A percentile compares a stretch with the other conserved stretches of the same genome.
Evolutionary conservation across 2,888 invertebrate genomes (phyloP).

Genomic region (Sisyra terminalis): DNA sequence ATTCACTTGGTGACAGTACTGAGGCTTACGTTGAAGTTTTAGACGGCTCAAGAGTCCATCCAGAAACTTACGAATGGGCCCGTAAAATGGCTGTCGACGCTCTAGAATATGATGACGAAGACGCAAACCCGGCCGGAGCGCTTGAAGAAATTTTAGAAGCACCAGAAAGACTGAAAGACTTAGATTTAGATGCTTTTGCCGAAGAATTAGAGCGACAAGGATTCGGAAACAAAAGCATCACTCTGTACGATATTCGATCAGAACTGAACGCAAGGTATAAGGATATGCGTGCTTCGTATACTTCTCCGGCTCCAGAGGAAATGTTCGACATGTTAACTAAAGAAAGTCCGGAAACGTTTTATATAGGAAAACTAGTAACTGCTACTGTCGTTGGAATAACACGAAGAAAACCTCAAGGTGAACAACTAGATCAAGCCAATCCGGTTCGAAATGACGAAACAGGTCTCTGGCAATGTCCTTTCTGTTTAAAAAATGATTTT

Average conservation of each 20-base stretch:
- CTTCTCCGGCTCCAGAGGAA: slow-evolving; percentile 70
- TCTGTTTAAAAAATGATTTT: slow-evolving; percentile 91
- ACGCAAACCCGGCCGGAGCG: slow-evolving; percentile 91
- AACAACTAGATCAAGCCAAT: slow-evolving; percentile 89
- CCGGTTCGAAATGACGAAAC: slow-evolving; percentile 89
- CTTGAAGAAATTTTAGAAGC: slow-evolving; percentile 93
- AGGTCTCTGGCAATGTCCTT: slow-evolving; percentile 94
- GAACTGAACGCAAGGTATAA: slow-evolving; percentile 90
- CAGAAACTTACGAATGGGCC: slow-evolving; percentile 99
- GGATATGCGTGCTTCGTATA: slow-evolving; percentile 65
- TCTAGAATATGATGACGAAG: slow-evolving; percentile 93
- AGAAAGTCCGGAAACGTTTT: slow-evolving; percentile 89
- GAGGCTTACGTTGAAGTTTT: slow-evolving; percentile 91
- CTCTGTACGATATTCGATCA: slow-evolving; percentile 90
- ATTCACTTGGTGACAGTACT: slow-evolving; percentile 82
- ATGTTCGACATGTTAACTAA: slow-evolving; percentile 90
- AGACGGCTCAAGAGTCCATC: slow-evolving; percentile 95
- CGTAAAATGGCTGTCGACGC: slow-evolving; percentile 99
- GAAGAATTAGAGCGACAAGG: slow-evolving; percentile 87
- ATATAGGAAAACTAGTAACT: slow-evolving; percentile 71
- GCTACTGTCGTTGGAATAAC: slow-evolving; percentile 69
- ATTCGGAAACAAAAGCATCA: slow-evolving; percentile 70
- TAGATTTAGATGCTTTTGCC: slow-evolving; percentile 96
- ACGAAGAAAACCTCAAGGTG: slow-evolving; percentile 77
- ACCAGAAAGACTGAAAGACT: slow-evolving; percentile 84